Conservation (phyloP, 2,113 vertebrate species). For the Phyllostomus discolor region DNA sequence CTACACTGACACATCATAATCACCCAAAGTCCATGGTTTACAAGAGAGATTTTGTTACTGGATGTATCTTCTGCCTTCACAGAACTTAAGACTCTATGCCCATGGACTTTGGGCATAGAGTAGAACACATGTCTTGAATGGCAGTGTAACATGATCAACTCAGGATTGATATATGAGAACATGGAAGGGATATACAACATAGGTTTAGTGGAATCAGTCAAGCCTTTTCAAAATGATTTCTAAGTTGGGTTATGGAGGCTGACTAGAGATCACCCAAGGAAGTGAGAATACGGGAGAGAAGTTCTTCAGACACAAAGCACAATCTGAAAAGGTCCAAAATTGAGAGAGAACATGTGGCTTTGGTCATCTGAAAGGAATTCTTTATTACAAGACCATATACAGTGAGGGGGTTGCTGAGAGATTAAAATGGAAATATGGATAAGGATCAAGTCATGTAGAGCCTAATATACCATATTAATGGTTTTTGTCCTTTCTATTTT, state of each 20-base stretch:
- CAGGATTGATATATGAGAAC: not conserved
- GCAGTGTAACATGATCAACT: not conserved
- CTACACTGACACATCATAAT: not conserved
- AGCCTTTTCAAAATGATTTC: not conserved
- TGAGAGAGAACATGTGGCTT: not conserved
- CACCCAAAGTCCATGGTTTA: not conserved
- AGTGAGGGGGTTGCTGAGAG: not conserved
- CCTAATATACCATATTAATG: not conserved
- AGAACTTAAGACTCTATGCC: slow-evolving; percentile 23
- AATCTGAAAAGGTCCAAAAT: not conserved
- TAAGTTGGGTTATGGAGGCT: not conserved
- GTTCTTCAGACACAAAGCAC: not conserved
- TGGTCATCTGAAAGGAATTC: not conserved
- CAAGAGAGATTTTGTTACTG: not conserved
- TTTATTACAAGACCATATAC: not conserved
- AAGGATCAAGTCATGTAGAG: not conserved
- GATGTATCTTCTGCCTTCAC: not conserved
- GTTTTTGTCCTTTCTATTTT: not conserved
- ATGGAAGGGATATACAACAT: not conserved
- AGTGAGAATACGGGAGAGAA: not conserved
- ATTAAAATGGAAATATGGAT: not conserved
- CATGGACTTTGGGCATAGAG: too few relatives aligned
- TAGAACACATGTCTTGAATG: not conserved
- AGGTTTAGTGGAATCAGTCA: not conserved
- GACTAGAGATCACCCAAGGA: not conserved